Evolutionary conservation across 2,888 invertebrate genomes (phyloP), one percentile per base, ranked within the genome.

Genomic region (Eubasilissa splendida): DNA sequence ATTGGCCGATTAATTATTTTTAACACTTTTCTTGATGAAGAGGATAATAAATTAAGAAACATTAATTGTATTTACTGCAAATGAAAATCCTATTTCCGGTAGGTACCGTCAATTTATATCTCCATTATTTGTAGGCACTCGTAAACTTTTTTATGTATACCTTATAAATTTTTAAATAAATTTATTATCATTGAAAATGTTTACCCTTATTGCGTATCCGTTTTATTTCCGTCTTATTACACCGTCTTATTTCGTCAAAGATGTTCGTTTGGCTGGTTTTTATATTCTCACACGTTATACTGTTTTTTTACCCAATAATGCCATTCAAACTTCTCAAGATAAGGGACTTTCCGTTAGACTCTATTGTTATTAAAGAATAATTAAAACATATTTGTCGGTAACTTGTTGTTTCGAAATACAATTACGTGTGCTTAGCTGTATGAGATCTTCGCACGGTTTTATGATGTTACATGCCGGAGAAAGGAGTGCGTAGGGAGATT

Each of bases 351-450:
- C 71, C 33, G 71, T 58, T 58, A 58, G 22, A 12, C 56, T 73
- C 71, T 73, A 73, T 73, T 73, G 71, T 73, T 73, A 33, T 12
- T 58, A 56, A 56, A 73, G 71, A 58, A 56, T 73, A 56, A 73
- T 70, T 22, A 54, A 33, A 12, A 63, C 0, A 63, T 63, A 31
- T 70, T 53, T 22, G 53, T 52, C 70, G 22, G 10, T 53, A 53
- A 70, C 54, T 70, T 50, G 10, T 4, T 70, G 70, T 53, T 70
- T 70, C 14, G 70, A 53, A 70, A 70, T 14, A 50, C 70, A 70
- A 70, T 70, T 70, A 70, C 52, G 52, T 70, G 22, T 52, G 53
- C 53, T 14, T 53, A 53, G 52, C 22, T 50, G 54, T 42, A 50
- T 9, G n/a, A 70, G 14, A 70, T 70, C 53, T 70, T 52, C 70